These are phyloP conservation scores for Torymus auratus DNA, from an alignment of 2,888 invertebrate species.

Conservation along the genomic window DNA sequence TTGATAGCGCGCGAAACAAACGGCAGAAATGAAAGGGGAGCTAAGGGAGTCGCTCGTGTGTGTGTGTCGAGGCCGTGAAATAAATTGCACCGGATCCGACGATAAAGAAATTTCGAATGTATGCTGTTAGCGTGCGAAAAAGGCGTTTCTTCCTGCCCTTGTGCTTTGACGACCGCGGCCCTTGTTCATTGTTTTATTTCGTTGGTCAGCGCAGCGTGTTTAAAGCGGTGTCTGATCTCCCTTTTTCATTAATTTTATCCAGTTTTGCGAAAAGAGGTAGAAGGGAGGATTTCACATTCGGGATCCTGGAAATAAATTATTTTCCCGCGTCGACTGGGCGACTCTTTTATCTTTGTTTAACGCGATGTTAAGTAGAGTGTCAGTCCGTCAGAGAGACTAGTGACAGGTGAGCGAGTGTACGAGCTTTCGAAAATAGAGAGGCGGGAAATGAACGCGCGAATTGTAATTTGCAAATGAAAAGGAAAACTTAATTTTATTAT, in stretches of 20 bases:
- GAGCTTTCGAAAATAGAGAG: too few relatives aligned
- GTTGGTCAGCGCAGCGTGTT: too few relatives aligned
- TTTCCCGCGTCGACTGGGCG: not conserved
- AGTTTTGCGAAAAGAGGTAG: not conserved
- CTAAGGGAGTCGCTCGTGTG: not conserved
- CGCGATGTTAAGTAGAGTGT: conserved; percentile 32
- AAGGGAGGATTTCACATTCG: not conserved
- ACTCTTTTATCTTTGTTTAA: conserved; percentile 29
- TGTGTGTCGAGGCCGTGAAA: not conserved
- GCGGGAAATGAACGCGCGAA: too few relatives aligned
- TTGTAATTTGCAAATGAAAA: too few relatives aligned
- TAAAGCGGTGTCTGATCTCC: not conserved
- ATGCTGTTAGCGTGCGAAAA: not conserved
- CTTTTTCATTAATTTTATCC: conserved; percentile 33
- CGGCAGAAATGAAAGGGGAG: conserved; percentile 42
- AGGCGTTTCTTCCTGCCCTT: not conserved
- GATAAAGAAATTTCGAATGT: conserved; percentile 39
- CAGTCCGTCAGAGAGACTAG: conserved; percentile 13
- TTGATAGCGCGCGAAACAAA: conserved; percentile 48
- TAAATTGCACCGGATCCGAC: conserved; percentile 16
- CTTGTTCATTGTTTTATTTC: not conserved
- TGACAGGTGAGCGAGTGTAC: too few relatives aligned
- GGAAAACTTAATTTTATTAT: too few relatives aligned
- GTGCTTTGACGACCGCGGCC: not conserved
- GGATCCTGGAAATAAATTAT: conserved; percentile 35